Evolutionary conservation across 2,797 vertebrate genomes (phyloP), one percentile per base, ranked within the genome.

Genomic region (Perodicticus potto): DNA sequence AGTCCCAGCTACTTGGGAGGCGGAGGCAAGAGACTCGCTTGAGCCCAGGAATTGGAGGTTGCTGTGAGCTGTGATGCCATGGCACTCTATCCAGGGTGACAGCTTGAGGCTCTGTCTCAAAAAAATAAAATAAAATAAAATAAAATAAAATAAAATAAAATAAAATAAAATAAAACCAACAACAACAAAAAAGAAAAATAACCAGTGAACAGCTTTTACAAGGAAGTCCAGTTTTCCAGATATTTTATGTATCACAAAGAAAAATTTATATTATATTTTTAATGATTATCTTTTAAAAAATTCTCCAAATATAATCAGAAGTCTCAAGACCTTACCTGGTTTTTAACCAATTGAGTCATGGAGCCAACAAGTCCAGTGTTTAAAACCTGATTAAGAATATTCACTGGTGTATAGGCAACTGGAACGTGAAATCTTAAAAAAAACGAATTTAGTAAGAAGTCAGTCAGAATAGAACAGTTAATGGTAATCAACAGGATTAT

Each of bases 321-420:
- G 63, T 94, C 57, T 94, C 65, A 78, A 91, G 84, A 57, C 23
- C 17, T 14, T 72, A 85, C 14, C 40, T 27, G 29, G 17, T 61
- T 25, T 88, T 95, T 81, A 61, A 59, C 53, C 37, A 84, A 86
- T 69, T 83, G 77, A 83, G 63, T 87, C 72, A 87, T 37, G 20
- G 70, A 78, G 65, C 69, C 55, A 55, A 16, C 29, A 78, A 84
- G 19, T 73, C 45, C 67, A 84, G 29, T 40, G 32, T 34, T 55
- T 95, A 77, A 88, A 95, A 67, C n/a, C 22, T 32, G 45, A 43
- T 59, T 80, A 43, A 86, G 59, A 43, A 43, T 81, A 53, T 94
- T 89, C n/a, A 57, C 37, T 86, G 27, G 25, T 81, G 2, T 95
- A 53, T 86, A 19, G 23, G 45, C n/a, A 74, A 45, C 37, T 77